phyloP scores from a whole-genome alignment of 2,113 vertebrate genomes.

The Tetrao urogallus region DNA sequence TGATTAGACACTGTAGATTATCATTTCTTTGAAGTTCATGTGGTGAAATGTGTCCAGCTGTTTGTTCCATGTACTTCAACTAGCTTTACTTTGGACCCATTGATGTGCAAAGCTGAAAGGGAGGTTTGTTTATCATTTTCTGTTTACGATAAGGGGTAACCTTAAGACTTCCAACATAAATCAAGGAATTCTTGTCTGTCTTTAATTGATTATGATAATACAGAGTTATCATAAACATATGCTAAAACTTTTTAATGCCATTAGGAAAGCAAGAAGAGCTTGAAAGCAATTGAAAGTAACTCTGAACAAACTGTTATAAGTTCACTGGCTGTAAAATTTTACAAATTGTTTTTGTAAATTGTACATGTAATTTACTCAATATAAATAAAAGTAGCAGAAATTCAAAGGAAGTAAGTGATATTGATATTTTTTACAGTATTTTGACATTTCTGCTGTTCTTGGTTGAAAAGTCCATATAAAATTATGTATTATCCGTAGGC shows the following conservation, averaged over 20 bases:
- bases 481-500: not conserved
- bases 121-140: not conserved
- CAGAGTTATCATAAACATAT: not conserved
- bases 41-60: not conserved
- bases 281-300: not conserved
- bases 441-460: not conserved
- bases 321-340: not conserved
- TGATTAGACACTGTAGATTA: rapidly evolving
- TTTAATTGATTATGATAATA: not conserved
- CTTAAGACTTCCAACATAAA: not conserved
- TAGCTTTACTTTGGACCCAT: not conserved
- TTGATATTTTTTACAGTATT: not conserved
- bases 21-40: not conserved
- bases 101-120: not conserved
- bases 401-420: not conserved
- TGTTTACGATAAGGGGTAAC: not conserved
- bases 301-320: not conserved
- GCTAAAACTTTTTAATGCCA: not conserved
- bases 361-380: not conserved
- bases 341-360: not conserved
- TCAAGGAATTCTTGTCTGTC: not conserved
- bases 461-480: not conserved
- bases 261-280: not conserved
- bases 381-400: not conserved
- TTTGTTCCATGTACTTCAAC: not conserved